Evolutionary conservation across 2,888 invertebrate genomes (phyloP), one percentile per base, ranked within the genome.

Genomic region (Quadroppia sp.): DNA sequence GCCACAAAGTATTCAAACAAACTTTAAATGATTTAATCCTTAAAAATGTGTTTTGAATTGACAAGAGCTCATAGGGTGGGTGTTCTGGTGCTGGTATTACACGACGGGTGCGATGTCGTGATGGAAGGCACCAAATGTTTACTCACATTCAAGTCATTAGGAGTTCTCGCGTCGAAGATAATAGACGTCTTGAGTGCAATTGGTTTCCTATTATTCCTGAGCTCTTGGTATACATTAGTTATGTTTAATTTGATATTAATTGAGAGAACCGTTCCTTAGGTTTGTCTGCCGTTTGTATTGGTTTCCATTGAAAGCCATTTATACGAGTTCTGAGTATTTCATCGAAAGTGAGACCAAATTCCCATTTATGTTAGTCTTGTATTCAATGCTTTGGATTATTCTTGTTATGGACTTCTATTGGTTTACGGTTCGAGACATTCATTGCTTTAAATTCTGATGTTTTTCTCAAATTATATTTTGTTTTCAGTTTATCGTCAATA

Each of bases 361-460:
- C 53, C 80, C 81, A 28, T 80, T 80, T 77, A 79, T 79, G 71
- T 76, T 80, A 32, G 75, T 80, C 70, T 79, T 82, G 77, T 82
- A 81, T 74, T 72, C 76, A 42, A 77, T 82, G 73, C 76, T 82
- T 20, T 80, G 79, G 79, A 71, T 80, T 23, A 77, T 82, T 7
- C 79, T 79, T 23, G 64, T 76, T 32, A 78, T 82, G 75, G 80
- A 82, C 76, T 75, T 81, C 45, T 82, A 82, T 77, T 82, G 82
- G 82, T 82, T 81, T 76, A 77, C 78, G 78, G 82, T 82, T n/a
- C n/a, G n/a, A n/a, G n/a, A 36, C 9, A 36, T 36, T 32, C 4
- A 25, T 40, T 30, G 28, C n/a, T 1, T 69, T 59, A 6, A 25
- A 50, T 20, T 59, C 36, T 25, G 11, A 50, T 15, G 4, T 40